These are phyloP conservation scores for Bombus waltoni DNA, from an alignment of 1,140 invertebrate genomes.

Conservation along the genomic window DNA sequence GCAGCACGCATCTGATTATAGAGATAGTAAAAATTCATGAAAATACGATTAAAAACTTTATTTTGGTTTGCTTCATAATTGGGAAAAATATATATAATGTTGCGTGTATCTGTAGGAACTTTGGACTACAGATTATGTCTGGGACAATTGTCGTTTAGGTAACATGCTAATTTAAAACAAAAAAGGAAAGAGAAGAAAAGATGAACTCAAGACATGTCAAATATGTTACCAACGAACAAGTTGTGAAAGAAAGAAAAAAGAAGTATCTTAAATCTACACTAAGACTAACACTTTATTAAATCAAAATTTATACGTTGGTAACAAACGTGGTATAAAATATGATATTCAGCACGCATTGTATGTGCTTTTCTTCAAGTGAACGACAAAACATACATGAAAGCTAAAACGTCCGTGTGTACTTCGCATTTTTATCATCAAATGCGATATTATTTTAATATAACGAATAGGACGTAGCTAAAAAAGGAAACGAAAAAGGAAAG, in stretches of 20 bases:
- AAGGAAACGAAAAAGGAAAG: slow-evolving; percentile 9
- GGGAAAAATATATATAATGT: slow-evolving; percentile 81
- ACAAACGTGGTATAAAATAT: slow-evolving; percentile 80
- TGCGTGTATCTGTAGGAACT: slow-evolving; percentile 80
- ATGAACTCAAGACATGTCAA: slow-evolving; percentile 41
- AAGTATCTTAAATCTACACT: slow-evolving; percentile 62
- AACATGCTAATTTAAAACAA: slow-evolving; percentile 57
- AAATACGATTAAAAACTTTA: slow-evolving; percentile 78
- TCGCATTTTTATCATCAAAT: slow-evolving; percentile 24
- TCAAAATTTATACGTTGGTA: slow-evolving; percentile 77
- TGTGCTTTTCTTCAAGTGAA: slow-evolving; percentile 25
- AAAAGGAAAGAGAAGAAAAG: slow-evolving; percentile 23
- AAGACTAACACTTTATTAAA: slow-evolving; percentile 73
- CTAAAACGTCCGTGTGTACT: not conserved
- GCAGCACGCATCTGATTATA: not conserved
- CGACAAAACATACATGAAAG: slow-evolving; percentile 27
- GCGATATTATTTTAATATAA: slow-evolving; percentile 29
- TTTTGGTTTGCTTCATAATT: slow-evolving; percentile 79
- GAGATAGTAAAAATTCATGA: slow-evolving; percentile 3
- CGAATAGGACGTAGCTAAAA: not conserved
- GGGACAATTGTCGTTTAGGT: slow-evolving; percentile 65
- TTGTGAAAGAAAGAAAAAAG: slow-evolving; percentile 27
- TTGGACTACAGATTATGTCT: slow-evolving; percentile 79
- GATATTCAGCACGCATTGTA: slow-evolving; percentile 45
- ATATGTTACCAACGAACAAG: slow-evolving; percentile 60